A percentile compares a stretch with the other conserved stretches of the same genome.
Conservation (phyloP, 1,140 invertebrate species). For the Paraescarpia echinospica region DNA sequence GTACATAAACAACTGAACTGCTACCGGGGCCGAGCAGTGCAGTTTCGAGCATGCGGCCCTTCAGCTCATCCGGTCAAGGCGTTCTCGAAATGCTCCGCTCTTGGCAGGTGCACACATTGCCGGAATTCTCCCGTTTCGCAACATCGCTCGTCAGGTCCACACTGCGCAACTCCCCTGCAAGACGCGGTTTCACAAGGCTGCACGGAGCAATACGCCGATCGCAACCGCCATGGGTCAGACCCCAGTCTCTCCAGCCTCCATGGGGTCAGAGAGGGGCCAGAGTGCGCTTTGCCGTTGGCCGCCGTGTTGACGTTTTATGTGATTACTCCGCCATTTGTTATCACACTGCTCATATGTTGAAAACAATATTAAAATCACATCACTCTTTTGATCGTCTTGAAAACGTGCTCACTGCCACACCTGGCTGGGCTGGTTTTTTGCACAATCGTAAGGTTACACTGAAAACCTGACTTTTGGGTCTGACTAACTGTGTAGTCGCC, state of each 20-base stretch:
- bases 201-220: background rate
- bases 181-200: background rate
- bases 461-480: too few species aligned
- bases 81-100: background rate
- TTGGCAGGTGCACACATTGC: background rate
- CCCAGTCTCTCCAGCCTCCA: too few species aligned
- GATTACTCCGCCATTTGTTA: too few species aligned
- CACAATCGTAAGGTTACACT: too few species aligned
- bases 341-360: too few species aligned
- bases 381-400: too few species aligned
- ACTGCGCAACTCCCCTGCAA: background rate
- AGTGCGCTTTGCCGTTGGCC: background rate
- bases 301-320: background rate
- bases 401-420: background rate
- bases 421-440: too few species aligned
- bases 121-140: background rate
- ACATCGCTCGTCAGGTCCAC: background rate
- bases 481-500: background rate
- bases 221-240: background rate
- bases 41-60: background rate
- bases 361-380: too few species aligned
- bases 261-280: too few species aligned
- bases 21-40: background rate
- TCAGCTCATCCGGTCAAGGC: background rate
- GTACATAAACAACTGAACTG: background rate